phyloP scores from a whole-genome alignment of 2,797 vertebrate genomes.

The Champsocephalus gunnari region DNA sequence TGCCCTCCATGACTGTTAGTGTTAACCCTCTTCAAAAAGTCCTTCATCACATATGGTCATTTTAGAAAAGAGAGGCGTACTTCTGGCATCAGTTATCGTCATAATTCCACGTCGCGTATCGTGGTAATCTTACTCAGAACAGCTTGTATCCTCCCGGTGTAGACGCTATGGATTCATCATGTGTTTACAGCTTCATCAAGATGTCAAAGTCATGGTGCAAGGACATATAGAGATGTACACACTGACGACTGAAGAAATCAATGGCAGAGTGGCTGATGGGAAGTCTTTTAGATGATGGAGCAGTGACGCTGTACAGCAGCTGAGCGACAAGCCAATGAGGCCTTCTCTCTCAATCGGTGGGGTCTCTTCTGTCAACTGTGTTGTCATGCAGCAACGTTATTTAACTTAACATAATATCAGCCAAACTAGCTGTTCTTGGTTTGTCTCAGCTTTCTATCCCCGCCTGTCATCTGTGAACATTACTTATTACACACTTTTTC shows the following conservation, averaged over 20 bases:
- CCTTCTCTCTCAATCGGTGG: too few species aligned
- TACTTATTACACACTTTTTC: background rate
- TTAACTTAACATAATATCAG: background rate
- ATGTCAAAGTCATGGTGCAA: slow-evolving; percentile 35
- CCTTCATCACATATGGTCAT: background rate
- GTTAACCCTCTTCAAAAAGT: background rate
- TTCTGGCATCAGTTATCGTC: background rate
- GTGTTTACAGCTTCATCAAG: slow-evolving; percentile 25
- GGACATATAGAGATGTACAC: slow-evolving; percentile 14
- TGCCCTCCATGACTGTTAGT: background rate
- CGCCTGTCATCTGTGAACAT: background rate
- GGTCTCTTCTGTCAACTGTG: too few species aligned
- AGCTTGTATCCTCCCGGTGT: background rate
- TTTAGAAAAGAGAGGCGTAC: background rate
- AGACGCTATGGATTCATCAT: background rate
- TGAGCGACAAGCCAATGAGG: background rate
- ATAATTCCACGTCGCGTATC: background rate
- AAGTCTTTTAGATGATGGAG: background rate
- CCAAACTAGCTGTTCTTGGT: background rate
- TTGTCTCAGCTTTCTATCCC: background rate
- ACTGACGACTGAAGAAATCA: slow-evolving; percentile 24
- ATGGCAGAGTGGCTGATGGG: slow-evolving; percentile 33
- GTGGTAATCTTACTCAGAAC: background rate
- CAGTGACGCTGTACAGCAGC: slow-evolving; percentile 13
- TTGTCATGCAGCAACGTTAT: background rate